Conservation (phyloP, 2,113 vertebrate species). For the Rafetus swinhoei region DNA sequence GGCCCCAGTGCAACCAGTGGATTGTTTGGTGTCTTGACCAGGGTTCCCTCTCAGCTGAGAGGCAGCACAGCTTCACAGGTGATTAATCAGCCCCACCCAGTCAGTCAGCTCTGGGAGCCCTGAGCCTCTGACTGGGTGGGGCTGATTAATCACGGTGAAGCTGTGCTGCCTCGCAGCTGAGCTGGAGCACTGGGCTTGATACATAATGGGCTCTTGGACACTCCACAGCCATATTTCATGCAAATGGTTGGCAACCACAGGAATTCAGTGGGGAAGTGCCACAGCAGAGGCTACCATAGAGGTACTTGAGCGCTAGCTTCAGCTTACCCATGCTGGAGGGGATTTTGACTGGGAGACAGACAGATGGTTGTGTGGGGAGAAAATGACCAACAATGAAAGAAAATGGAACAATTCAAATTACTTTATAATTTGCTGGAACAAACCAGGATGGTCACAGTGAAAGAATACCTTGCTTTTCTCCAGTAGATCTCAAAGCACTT, state of each 20-base stretch:
- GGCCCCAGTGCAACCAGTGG: background rate
- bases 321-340: background rate
- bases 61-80: no score
- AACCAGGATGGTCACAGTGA: background rate
- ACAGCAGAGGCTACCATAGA: background rate
- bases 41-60: no score
- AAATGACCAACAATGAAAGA: background rate
- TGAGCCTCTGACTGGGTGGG: no score
- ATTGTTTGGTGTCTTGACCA: background rate
- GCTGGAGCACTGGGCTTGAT: no score
- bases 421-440: background rate
- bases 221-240: background rate
- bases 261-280: background rate
- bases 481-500: background rate
- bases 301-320: background rate
- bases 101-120: no score
- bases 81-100: no score
- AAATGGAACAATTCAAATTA: background rate
- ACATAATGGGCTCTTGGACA: background rate
- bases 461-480: background rate
- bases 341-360: background rate
- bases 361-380: background rate
- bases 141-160: no score
- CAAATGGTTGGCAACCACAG: background rate
- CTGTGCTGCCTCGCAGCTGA: no score